phyloP scores from a whole-genome alignment of 1,140 invertebrate species.

The Drosophila saltans region DNA sequence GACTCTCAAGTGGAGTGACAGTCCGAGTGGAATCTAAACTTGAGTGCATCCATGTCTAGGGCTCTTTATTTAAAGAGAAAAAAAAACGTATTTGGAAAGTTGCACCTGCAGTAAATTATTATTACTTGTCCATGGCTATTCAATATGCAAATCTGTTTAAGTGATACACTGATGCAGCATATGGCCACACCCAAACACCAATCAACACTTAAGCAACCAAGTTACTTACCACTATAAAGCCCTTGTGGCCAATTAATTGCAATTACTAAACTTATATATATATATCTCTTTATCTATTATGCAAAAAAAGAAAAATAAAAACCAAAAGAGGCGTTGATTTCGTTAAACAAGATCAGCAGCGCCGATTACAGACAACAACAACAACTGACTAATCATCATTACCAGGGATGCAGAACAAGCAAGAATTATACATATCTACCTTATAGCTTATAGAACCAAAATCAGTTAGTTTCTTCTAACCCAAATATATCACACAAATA shows the following conservation, averaged over 20 bases:
- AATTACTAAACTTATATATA: slow-evolving; percentile 63
- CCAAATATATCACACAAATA: neutral
- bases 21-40: slow-evolving; percentile 32
- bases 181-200: slow-evolving; percentile 66
- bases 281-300: slow-evolving; percentile 53
- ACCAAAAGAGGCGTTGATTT: slow-evolving; percentile 34
- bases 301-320: slow-evolving; percentile 41
- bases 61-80: slow-evolving; percentile 29
- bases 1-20: slow-evolving; percentile 49
- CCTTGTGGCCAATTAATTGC: slow-evolving; percentile 74
- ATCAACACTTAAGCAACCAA: slow-evolving; percentile 61
- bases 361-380: slow-evolving; percentile 36
- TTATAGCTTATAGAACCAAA: too few species aligned
- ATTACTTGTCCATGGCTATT: slow-evolving; percentile 39
- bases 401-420: slow-evolving; percentile 32
- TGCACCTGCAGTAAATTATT: slow-evolving; percentile 48
- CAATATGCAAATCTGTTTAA: slow-evolving; percentile 58
- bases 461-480: neutral
- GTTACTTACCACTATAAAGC: slow-evolving; percentile 23
- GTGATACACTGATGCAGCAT: neutral
- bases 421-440: neutral
- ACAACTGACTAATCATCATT: slow-evolving; percentile 9
- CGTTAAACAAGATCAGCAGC: slow-evolving; percentile 62
- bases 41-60: slow-evolving; percentile 36
- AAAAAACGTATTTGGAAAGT: slow-evolving; percentile 48